These are phyloP conservation scores for Atrichornis clamosus DNA, from an alignment of 2,113 vertebrate genomes.

Conservation along the genomic window DNA sequence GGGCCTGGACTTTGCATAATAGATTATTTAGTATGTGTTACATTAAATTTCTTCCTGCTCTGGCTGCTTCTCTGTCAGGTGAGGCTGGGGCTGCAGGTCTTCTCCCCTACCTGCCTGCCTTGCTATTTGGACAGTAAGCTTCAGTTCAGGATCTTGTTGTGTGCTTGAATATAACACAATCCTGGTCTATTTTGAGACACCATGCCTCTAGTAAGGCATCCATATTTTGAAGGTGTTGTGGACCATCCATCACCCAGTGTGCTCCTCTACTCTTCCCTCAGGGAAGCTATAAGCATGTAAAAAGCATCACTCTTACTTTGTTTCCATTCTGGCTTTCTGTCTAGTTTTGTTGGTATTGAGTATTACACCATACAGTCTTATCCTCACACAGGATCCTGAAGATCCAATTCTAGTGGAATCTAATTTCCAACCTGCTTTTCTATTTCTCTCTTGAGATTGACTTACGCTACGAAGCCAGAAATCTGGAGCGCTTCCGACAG, in stretches of 20 bases:
- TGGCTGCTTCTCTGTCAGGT: neutral
- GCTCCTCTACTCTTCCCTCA: neutral
- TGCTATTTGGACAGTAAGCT: neutral
- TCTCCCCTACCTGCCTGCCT: neutral
- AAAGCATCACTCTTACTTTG: neutral
- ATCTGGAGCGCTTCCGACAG: conserved; percentile 86
- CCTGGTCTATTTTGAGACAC: neutral
- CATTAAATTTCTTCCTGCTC: neutral
- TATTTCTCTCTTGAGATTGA: conserved; percentile 79
- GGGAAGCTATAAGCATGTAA: neutral
- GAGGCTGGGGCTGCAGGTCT: neutral
- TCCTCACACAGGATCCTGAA: neutral
- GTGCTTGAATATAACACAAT: neutral
- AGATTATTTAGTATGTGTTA: neutral
- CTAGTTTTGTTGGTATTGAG: neutral
- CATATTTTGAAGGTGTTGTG: neutral
- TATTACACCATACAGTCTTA: neutral
- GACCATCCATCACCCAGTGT: neutral
- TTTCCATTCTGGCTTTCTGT: neutral
- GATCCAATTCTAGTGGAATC: neutral
- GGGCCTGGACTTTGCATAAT: neutral
- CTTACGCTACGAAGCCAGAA: conserved; percentile 88
- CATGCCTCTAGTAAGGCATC: neutral
- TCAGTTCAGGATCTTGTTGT: neutral
- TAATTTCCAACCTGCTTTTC: neutral